These are phyloP conservation scores for Ascidia mentula DNA, from an alignment of 23 tunicate genomes.

Conservation along the genomic window DNA sequence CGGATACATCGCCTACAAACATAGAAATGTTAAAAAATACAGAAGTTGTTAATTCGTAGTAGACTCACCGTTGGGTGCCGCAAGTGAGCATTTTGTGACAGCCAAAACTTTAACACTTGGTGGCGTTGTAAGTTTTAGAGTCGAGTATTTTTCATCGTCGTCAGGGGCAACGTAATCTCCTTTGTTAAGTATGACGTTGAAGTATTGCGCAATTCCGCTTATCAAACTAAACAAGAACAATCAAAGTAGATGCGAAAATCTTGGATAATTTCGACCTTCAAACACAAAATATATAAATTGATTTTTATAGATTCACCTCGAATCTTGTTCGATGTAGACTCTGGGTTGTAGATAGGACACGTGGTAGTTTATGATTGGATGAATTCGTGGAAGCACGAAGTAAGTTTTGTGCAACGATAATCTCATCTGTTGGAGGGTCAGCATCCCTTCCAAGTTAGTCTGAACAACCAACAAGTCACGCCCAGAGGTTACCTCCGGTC, in stretches of 20 bases:
- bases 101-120: background rate
- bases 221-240: constrained; percentile 19
- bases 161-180: constrained; percentile 21
- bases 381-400: constrained; percentile 66
- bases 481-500: too few species aligned
- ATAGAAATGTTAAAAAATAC: too few species aligned
- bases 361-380: constrained; percentile 54
- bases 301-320: constrained; percentile 22
- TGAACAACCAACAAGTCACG: constrained; percentile 30
- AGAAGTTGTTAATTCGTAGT: background rate
- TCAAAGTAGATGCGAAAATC: too few species aligned
- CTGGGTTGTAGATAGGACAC: constrained; percentile 54
- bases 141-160: background rate
- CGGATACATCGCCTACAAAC: background rate
- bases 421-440: constrained; percentile 59
- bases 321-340: constrained; percentile 25
- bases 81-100: constrained; percentile 6
- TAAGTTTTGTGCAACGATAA: constrained; percentile 40
- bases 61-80: background rate
- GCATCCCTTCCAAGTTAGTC: constrained; percentile 54
- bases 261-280: too few species aligned
- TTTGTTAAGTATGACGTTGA: background rate
- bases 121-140: constrained; percentile 1
- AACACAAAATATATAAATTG: too few species aligned
- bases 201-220: constrained; percentile 14